A percentile compares a stretch with the other conserved stretches of the same genome.
phyloP scores from a whole-genome alignment of 2,888 invertebrate species.

The Tribolium freemani region DNA sequence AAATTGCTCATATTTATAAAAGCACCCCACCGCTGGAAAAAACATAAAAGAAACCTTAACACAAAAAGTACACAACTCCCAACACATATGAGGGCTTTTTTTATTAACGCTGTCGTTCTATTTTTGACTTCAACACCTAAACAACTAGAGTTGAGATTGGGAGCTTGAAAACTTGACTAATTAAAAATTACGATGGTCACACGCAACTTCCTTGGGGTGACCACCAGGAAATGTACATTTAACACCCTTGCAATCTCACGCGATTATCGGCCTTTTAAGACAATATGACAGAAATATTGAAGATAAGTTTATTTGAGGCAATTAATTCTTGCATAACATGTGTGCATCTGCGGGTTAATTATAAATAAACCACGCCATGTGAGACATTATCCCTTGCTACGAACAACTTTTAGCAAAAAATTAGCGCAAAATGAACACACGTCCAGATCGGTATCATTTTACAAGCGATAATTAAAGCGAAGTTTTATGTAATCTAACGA shows the following conservation, averaged over 20 bases:
- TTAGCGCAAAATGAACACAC: neutral
- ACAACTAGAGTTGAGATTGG: too few species aligned
- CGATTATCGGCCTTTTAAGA: conserved; percentile 49
- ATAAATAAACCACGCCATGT: conserved; percentile 45
- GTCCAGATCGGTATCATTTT: conserved; percentile 6
- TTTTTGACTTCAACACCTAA: conserved; percentile 16
- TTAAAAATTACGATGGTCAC: conserved; percentile 2
- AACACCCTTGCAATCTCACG: conserved; percentile 58
- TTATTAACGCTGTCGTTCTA: conserved; percentile 40
- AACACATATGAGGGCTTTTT: conserved; percentile 46
- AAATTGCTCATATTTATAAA: conserved; percentile 55
- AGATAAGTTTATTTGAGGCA: conserved; percentile 26
- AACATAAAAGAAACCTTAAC: conserved; percentile 45
- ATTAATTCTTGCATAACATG: conserved; percentile 49
- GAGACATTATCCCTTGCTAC: conserved; percentile 30
- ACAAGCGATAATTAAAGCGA: neutral
- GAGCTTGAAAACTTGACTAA: neutral
- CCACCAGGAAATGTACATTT: conserved; percentile 60
- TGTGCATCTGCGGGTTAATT: conserved; percentile 48
- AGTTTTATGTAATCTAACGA: too few species aligned
- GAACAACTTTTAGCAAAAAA: neutral
- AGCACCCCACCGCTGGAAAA: conserved; percentile 56
- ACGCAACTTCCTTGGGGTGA: conserved; percentile 40
- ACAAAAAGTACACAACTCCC: conserved; percentile 48
- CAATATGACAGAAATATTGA: conserved; percentile 16